Evolutionary conservation across 2,113 vertebrate genomes (phyloP), one percentile per base, ranked within the genome.

Genomic region (Gnathonemus echidnorhynchus): DNA sequence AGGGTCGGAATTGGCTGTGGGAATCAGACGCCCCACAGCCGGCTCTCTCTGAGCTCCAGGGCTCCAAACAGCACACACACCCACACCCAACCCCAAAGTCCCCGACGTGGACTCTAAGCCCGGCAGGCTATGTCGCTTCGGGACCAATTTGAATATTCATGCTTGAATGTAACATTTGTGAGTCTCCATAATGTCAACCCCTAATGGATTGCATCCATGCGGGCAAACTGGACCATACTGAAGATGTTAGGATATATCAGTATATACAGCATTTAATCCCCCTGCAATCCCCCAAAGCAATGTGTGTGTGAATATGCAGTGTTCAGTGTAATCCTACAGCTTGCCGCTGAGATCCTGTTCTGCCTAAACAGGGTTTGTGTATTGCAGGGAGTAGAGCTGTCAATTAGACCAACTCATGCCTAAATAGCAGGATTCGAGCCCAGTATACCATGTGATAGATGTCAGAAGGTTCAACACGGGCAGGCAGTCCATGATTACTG

Each of bases 261-360:
- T 17, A 31, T 45, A 45, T 48, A 39, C n/a, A 53, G 70, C 21
- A 6, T 48, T 89, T 89, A 90, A 90, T 89, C 48, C 88, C 88
- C 21, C 24, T 3, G 53, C 48, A 87, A 62, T 62, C 90, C 74
- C 84, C 48, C 53, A 89, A 90, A 86, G 56, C 52, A 48, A 77
- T 10, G 11, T 86, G 52, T 86, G 52, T 80, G 62, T 80, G 31
- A 80, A 80, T 80, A 35, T 74, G 85, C 86, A 9, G 77, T 83
- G 49, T 56, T 56, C 53, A 13, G 85, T 35, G 85, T 74, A 50
- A 88, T 77, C 46, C 90, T 27, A 27, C 17, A 45, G 86, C 70
- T n/a, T 87, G 52, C 19, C 49, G 52, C 45, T 24, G 86, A 35
- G 50, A 52, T 35, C 58, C 42, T 62, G 3, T 85, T 86, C 62